Evolutionary conservation across 1,140 invertebrate genomes (phyloP), one percentile per base, ranked within the genome.

Genomic region (Danaus plexippus): DNA sequence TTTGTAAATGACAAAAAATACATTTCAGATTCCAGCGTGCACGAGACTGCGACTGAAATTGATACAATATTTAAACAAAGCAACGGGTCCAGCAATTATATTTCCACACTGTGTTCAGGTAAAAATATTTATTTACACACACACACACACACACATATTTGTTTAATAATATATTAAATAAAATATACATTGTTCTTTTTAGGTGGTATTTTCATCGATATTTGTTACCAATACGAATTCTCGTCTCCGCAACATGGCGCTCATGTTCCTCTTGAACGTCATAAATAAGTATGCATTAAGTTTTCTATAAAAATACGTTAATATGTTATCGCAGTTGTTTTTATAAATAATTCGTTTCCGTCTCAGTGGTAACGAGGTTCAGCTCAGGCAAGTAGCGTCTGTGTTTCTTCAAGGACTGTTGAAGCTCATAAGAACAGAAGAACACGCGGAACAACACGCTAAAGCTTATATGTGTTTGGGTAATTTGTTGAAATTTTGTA

Each of bases 151-250:
- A n/a, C n/a, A n/a, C n/a, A n/a, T n/a, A n/a, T n/a, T n/a, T n/a
- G n/a, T n/a, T n/a, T n/a, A n/a, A n/a, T n/a, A n/a, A n/a, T 18
- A 15, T 11, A 54, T 54, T 58, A n/a, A n/a, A 51, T 45, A 43
- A 52, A 47, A 47, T 52, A 45, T 4, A 41, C 1, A 2, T 47
- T 44, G 54, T 52, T 57, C 12, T 55, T 88, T 89, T 44, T 80
- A 94, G 91, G 91, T 96, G 12, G 91, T 97, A 58, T 97, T 96
- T 87, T 94, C 96, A 67, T 94, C 94, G 43, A 83, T 97, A 8
- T 96, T 94, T 88, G 95, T 95, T 49, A 90, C 88, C 9, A 93
- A 95, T 71, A 94, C 95, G 1, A 96, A 96, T 87, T 88, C 91
- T 1, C 93, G 95, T 64, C 89, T 97, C 45, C 95, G 95, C 67